Percentiles rank a stretch among this genome's conserved stretches.
These are phyloP conservation scores for Theristus sp. DNA, from an alignment of 2,888 invertebrate species.

Conservation along the genomic window DNA sequence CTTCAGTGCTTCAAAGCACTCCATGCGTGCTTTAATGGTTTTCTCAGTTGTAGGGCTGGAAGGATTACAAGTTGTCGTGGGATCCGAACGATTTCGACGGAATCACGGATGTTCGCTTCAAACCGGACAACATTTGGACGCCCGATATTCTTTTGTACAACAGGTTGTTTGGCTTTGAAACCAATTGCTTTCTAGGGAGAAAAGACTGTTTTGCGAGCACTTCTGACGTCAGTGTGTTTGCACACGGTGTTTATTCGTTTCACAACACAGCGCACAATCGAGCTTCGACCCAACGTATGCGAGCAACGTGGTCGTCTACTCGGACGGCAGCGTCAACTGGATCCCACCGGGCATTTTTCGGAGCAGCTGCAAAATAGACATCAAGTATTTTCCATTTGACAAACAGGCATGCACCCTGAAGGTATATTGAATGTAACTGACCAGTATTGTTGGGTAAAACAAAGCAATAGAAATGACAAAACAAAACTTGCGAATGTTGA, in stretches of 20 bases:
- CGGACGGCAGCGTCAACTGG: conserved; percentile 17
- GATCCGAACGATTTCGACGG: conserved; percentile 16
- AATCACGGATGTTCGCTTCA: conserved; percentile 17
- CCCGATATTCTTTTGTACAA: conserved; percentile 22
- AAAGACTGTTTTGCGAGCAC: background rate
- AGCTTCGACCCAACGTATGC: conserved; percentile 21
- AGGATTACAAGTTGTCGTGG: conserved; percentile 23
- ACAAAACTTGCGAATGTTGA: too few relatives aligned
- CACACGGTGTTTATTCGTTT: too few relatives aligned
- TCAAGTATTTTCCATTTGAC: background rate
- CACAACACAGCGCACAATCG: conserved; percentile 20
- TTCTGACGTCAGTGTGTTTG: too few relatives aligned
- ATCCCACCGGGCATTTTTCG: conserved; percentile 19
- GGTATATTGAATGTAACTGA: background rate
- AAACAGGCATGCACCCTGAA: background rate
- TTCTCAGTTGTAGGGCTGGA: conserved; percentile 14
- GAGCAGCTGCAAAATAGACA: background rate
- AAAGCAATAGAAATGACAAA: too few relatives aligned
- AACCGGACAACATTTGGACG: conserved; percentile 16
- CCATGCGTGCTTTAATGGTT: too few relatives aligned
- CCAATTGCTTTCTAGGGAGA: background rate
- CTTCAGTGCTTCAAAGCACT: too few relatives aligned
- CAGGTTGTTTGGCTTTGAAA: conserved; percentile 10
- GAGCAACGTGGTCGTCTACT: conserved; percentile 18
- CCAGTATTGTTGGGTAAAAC: too few relatives aligned